Percentiles rank a stretch among this genome's conserved stretches.
These are phyloP conservation scores for Tiphia femorata DNA, from an alignment of 2,888 invertebrate species.

Conservation along the genomic window DNA sequence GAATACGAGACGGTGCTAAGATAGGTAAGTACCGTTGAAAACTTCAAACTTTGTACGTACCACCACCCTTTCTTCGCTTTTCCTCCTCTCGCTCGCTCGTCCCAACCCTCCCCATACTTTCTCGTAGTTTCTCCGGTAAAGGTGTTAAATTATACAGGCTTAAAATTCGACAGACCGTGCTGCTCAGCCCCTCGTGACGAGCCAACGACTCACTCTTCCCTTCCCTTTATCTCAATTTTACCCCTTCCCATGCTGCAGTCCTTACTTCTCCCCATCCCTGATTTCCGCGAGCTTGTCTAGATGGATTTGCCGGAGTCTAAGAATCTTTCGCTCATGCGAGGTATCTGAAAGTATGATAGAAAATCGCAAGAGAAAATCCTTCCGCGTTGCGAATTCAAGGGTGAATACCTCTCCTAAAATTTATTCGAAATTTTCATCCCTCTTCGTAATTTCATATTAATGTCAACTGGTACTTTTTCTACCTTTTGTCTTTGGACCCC, in stretches of 20 bases:
- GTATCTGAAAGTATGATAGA: too few species aligned
- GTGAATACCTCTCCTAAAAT: too few species aligned
- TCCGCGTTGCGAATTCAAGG: too few species aligned
- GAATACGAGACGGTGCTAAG: conserved; percentile 40
- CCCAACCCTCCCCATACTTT: conserved; percentile 28
- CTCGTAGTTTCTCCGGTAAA: conserved; percentile 54
- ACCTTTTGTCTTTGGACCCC: too few species aligned
- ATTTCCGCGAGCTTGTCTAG: too few species aligned
- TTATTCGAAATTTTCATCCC: too few species aligned
- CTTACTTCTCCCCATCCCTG: too few species aligned
- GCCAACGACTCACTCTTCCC: conserved; percentile 9
- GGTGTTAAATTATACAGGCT: conserved; percentile 69
- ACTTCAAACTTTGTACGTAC: conserved; percentile 62
- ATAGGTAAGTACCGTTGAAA: conserved; percentile 63
- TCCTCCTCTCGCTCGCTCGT: conserved; percentile 21
- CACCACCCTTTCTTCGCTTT: conserved; percentile 35
- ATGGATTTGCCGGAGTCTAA: too few species aligned
- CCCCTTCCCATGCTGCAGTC: conserved; percentile 17
- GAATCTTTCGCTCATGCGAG: too few species aligned
- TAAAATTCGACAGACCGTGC: conserved; percentile 62
- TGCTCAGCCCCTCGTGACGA: conserved; percentile 43
- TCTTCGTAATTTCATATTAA: too few species aligned
- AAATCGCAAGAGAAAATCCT: too few species aligned
- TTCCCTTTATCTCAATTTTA: conserved; percentile 31
- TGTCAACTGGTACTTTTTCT: too few species aligned